These are phyloP conservation scores for Lamprotornis superbus DNA, from an alignment of 2,113 vertebrate species.

Conservation along the genomic window DNA sequence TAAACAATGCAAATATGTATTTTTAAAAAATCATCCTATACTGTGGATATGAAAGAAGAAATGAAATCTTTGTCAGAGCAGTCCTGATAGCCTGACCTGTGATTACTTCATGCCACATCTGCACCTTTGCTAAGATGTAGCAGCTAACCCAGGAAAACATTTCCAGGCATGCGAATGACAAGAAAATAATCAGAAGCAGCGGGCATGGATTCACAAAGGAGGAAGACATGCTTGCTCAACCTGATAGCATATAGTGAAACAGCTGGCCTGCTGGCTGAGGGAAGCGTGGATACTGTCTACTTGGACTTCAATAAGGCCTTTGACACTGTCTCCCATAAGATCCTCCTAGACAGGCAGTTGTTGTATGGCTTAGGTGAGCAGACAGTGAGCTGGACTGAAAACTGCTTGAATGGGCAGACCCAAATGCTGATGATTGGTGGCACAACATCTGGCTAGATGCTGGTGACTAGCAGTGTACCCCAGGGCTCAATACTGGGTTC, in stretches of 20 bases:
- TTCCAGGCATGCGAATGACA: background rate
- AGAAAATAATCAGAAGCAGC: background rate
- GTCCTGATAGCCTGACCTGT: background rate
- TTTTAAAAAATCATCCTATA: background rate
- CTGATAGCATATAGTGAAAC: background rate
- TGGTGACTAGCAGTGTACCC: background rate
- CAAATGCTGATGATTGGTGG: background rate
- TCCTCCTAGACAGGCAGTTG: background rate
- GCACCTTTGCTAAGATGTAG: background rate
- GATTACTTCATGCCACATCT: background rate
- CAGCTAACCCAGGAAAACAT: background rate
- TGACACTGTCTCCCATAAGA: background rate
- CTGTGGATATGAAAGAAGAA: background rate
- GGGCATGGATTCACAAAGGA: background rate
- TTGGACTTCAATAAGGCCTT: background rate
- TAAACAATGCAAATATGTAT: background rate
- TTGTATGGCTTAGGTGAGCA: background rate
- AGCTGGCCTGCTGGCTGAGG: background rate
- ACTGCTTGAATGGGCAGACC: background rate
- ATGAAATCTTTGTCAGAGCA: background rate
- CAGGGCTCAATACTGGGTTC: background rate
- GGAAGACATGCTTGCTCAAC: background rate
- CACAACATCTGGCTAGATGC: background rate
- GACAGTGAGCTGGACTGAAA: background rate
- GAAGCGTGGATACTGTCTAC: background rate